phyloP scores from a whole-genome alignment of 2,888 invertebrate genomes.

The Baccha elongata region DNA sequence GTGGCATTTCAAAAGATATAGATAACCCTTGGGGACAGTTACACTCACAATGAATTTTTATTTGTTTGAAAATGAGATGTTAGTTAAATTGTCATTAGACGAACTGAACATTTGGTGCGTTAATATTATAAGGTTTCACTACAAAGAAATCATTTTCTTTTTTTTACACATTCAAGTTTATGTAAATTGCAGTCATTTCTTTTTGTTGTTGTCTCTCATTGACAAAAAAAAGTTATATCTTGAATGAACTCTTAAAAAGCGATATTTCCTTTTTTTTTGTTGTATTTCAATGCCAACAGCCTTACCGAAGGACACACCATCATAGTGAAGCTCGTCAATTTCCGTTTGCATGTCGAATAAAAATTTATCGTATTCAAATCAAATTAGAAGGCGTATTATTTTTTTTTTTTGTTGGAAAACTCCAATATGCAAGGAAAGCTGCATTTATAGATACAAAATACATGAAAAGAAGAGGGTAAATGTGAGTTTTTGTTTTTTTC shows the following conservation, averaged over 20 bases:
- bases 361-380: conserved; percentile 70
- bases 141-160: not conserved
- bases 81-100: not conserved
- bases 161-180: not conserved
- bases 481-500: not conserved
- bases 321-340: conserved; percentile 51
- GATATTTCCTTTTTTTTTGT: not conserved
- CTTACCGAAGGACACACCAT: conserved; percentile 50
- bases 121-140: conserved; percentile 16
- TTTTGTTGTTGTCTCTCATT: conserved; percentile 6
- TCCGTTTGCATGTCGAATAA: conserved; percentile 69
- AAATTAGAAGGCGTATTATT: conserved; percentile 60
- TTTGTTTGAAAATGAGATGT: conserved; percentile 38
- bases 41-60: not conserved
- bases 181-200: conserved; percentile 1
- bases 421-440: conserved; percentile 6
- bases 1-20: not conserved
- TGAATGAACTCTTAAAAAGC: conserved; percentile 28
- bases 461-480: not conserved
- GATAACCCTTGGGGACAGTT: not conserved
- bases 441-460: not conserved
- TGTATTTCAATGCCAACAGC: conserved; percentile 53
- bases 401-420: conserved; percentile 5
- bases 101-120: not conserved
- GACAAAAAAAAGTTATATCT: conserved; percentile 3